Base-by-base conservation (phyloP, 2,888 invertebrate species). In the Chloroclysta siterata region DNA sequence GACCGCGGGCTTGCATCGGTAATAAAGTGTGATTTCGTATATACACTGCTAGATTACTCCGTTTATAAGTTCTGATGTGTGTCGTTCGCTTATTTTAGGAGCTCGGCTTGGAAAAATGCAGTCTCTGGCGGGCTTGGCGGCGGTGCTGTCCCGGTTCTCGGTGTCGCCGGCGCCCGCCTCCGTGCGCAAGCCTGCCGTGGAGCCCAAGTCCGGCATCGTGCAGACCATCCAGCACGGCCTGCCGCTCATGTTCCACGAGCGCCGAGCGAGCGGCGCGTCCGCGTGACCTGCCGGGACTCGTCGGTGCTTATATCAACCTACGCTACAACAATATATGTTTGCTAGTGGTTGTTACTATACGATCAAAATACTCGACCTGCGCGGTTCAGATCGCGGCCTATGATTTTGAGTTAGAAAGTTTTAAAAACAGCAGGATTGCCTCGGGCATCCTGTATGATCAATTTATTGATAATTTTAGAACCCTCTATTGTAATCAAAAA, bases 21-120 rank as follows among this genome's bases (percentile, higher is more conserved):
- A 78, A 81, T 8, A 7, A 8, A 33, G 6, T 33, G 7, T 7
- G 8, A 33, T 33, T 22, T 22, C 22, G 7, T 8, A 8, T 33
- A 29, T 5, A 29, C 29, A 29, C 29, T 5, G 33, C 5, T 33
- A 22, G 5, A 33, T 33, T 1, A 33, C 5, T 33, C 1, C 7
- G 36, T 39, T 11, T 11, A 11, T 39, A 11, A 39, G 36, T 8
- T 11, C 11, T 39, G 4, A 39, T 8, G 36, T 39, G 36, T 2
- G 36, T 39, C 7, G 6, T 42, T 51, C 29, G 29, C 64, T 57
- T 61, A 7, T 70, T n/a, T 0, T 70, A 88, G 89, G 89, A 2
- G 84, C 80, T 61, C 84, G 89, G 0, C 67, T 89, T n/a, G 89
- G 87, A 0, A 75, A 79, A 61, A 87, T 89, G 89, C 89, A 89